A percentile compares a stretch with the other conserved stretches of the same genome.
These are phyloP conservation scores for Pterocles orientalis DNA, from an alignment of 2,113 vertebrate genomes.

Conservation along the genomic window DNA sequence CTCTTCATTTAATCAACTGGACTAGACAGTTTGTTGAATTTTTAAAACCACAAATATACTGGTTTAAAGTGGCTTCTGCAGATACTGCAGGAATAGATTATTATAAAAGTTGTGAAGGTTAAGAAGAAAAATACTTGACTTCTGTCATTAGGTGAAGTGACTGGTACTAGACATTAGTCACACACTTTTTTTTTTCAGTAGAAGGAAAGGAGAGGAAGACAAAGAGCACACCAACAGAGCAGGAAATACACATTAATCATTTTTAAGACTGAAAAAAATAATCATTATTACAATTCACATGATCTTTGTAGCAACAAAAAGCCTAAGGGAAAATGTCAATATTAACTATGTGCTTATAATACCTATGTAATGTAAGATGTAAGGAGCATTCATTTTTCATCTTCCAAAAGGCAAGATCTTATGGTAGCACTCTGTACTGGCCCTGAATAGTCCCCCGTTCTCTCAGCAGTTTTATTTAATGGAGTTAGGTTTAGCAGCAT, in stretches of 20 bases:
- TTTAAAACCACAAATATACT: neutral
- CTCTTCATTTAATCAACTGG: neutral
- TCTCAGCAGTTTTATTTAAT: slow-evolving; percentile 20
- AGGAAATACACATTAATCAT: neutral
- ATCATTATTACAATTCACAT: slow-evolving; percentile 5
- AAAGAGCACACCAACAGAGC: neutral
- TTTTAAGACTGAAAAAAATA: slow-evolving; percentile 29
- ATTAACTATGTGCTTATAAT: neutral
- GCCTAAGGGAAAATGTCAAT: neutral
- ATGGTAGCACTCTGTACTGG: neutral
- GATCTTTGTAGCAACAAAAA: slow-evolving; percentile 13
- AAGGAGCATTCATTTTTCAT: neutral
- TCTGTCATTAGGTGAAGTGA: slow-evolving; percentile 23
- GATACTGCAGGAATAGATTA: neutral
- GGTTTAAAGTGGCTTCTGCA: neutral
- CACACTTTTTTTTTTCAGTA: neutral
- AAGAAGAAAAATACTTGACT: slow-evolving; percentile 2
- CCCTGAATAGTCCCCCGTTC: neutral
- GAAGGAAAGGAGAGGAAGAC: neutral
- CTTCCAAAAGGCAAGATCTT: neutral
- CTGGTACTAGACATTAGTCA: neutral
- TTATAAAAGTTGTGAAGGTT: neutral
- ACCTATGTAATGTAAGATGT: neutral
- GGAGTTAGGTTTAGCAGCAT: neutral
- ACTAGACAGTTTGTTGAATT: neutral